phyloP scores from a whole-genome alignment of 30 jellyfish, hydroid and myxozoan species.

The Nemopilema nomurai region DNA sequence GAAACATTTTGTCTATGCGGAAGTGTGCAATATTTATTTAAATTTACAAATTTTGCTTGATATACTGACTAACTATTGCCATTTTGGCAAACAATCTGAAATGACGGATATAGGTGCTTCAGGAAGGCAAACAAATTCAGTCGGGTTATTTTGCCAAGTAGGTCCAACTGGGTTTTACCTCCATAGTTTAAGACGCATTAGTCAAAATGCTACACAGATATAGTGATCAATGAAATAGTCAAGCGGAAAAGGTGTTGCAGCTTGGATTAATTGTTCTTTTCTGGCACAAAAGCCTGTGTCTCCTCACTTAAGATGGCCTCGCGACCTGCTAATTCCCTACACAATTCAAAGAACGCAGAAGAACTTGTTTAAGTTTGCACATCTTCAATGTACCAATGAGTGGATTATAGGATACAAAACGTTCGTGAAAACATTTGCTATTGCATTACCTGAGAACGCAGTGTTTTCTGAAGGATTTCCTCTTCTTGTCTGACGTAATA shows the following conservation, averaged over 20 bases:
- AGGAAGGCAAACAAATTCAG: no score
- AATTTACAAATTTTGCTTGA: no score
- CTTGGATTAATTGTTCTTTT: background rate
- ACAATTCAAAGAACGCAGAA: background rate
- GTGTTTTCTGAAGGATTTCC: background rate
- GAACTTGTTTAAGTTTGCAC: background rate
- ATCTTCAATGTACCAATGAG: background rate
- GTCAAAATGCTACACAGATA: no score
- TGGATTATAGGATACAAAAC: background rate
- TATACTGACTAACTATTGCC: no score
- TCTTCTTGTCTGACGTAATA: background rate
- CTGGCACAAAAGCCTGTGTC: background rate
- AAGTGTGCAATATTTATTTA: no score
- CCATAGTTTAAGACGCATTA: no score
- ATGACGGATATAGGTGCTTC: no score
- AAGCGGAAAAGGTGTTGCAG: background rate
- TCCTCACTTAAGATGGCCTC: background rate
- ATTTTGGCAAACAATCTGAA: no score
- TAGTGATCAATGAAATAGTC: background rate
- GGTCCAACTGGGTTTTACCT: no score
- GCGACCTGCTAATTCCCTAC: background rate
- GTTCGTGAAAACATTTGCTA: background rate
- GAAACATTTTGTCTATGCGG: no score
- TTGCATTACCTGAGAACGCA: background rate
- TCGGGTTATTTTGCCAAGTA: no score